phyloP scores from a whole-genome alignment of 2,888 invertebrate genomes.

The Lithophane socia region DNA sequence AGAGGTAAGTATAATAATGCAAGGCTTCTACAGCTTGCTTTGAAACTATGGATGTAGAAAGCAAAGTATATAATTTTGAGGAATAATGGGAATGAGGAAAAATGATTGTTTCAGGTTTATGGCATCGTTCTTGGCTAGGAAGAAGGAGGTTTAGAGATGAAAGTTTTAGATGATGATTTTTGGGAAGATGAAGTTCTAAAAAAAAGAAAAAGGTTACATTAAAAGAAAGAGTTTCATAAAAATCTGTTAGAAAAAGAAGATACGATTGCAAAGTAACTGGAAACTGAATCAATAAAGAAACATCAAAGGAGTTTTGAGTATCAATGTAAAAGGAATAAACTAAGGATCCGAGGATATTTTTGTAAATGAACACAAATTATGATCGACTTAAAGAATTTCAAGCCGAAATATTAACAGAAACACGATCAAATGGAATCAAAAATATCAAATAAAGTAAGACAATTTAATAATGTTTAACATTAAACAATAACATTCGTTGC shows the following conservation, averaged over 20 bases:
- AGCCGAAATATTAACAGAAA: conserved; percentile 16
- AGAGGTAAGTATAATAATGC: too few relatives aligned
- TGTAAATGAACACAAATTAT: conserved; percentile 35
- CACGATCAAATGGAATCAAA: conserved; percentile 24
- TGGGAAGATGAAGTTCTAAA: too few relatives aligned
- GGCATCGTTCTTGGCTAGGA: too few relatives aligned
- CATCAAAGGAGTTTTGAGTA: conserved; percentile 13
- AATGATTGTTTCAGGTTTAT: too few relatives aligned
- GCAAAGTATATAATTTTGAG: too few relatives aligned
- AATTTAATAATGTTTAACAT: conserved; percentile 8
- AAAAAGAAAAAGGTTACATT: too few relatives aligned
- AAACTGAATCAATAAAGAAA: background rate
- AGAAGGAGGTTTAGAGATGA: too few relatives aligned
- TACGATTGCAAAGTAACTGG: background rate
- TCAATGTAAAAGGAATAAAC: conserved; percentile 11
- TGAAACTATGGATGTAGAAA: too few relatives aligned
- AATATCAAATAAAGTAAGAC: conserved; percentile 13
- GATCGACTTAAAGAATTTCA: conserved; percentile 26
- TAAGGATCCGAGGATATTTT: conserved; percentile 1
- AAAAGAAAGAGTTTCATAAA: too few relatives aligned
- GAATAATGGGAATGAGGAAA: too few relatives aligned
- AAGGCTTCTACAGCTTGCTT: too few relatives aligned
- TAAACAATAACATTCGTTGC: conserved; percentile 7
- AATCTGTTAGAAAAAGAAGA: background rate
- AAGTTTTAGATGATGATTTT: too few relatives aligned